Evolutionary conservation across 2,888 invertebrate species (phyloP), one percentile per base, ranked within the genome.

Genomic region (Acleris literana): DNA sequence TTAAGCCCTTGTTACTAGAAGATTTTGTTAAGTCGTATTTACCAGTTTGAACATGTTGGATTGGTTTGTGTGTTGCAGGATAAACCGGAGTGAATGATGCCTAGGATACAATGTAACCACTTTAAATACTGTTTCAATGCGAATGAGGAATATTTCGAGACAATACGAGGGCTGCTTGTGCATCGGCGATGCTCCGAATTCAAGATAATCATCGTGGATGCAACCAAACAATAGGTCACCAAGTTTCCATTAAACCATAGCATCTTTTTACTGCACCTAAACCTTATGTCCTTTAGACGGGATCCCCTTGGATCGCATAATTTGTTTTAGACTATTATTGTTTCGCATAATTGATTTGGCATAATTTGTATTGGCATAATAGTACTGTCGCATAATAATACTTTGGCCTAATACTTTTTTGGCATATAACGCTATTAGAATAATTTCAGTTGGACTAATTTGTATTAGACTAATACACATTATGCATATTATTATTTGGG

Each of bases 11-110:
- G 13, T 39, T 39, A 39, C 5, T 13, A 13, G 13, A 46, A 57
- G 54, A 16, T 49, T 44, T 46, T 13, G 13, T 39, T 13, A 39
- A 39, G 13, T 9, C 13, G 55, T 55, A 44, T 69, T 76, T 85
- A 93, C 93, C 90, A 91, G 87, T 80, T 93, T 93, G 82, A 84
- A 90, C 93, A 93, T 93, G 77, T 87, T 87, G 78, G 22, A 39
- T 69, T 79, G 61, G 72, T 75, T 76, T 44, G 55, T 62, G 71
- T 71, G 69, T 71, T 81, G 68, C 71, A 72, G 72, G 73, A 74
- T 68, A 70, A 71, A 64, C 70, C 75, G 70, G 72, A 77, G 71
- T 71, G 75, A 85, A 81, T 84, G 82, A 80, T 87, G 78, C 74
- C 70, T 77, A 72, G 60, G 60, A 63, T 67, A 69, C 58, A 66